Percentiles rank a stretch among this genome's conserved stretches.
Conservation (phyloP, 2,888 invertebrate genomes). For the Diplazon laetatorius region DNA sequence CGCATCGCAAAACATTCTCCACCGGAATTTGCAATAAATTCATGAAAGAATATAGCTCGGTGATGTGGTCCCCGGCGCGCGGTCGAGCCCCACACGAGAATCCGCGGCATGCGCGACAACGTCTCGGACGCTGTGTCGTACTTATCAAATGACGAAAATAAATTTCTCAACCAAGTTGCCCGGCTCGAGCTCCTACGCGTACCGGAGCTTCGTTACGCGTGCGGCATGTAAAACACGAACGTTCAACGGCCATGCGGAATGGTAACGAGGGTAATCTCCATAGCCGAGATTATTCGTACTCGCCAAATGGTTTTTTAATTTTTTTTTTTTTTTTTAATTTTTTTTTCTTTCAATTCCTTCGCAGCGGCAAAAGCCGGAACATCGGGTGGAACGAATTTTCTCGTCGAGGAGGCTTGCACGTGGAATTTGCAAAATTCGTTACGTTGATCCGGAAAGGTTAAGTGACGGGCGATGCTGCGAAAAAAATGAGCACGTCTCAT, state of each 20-base stretch:
- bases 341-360: too few species aligned
- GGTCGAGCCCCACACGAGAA: too few species aligned
- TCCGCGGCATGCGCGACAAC: neutral
- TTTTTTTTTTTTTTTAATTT: too few species aligned
- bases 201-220: slow-evolving; percentile 64
- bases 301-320: too few species aligned
- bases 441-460: too few species aligned
- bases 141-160: slow-evolving; percentile 53
- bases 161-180: slow-evolving; percentile 55
- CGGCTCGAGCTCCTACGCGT: slow-evolving; percentile 35
- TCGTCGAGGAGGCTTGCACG: too few species aligned
- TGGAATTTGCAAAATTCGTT: too few species aligned
- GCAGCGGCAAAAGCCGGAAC: too few species aligned
- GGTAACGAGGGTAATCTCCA: slow-evolving; percentile 66
- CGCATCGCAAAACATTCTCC: slow-evolving; percentile 11
- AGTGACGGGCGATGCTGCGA: too few species aligned
- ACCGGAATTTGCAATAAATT: slow-evolving; percentile 23
- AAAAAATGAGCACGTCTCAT: too few species aligned
- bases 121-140: neutral
- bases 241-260: slow-evolving; percentile 61
- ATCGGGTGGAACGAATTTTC: too few species aligned
- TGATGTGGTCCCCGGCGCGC: neutral
- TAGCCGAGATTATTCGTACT: slow-evolving; percentile 63
- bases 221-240: slow-evolving; percentile 66
- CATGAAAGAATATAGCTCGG: slow-evolving; percentile 17